Conservation (phyloP, 2,113 vertebrate genomes). For the Cyphomyrus discorhynchus region DNA sequence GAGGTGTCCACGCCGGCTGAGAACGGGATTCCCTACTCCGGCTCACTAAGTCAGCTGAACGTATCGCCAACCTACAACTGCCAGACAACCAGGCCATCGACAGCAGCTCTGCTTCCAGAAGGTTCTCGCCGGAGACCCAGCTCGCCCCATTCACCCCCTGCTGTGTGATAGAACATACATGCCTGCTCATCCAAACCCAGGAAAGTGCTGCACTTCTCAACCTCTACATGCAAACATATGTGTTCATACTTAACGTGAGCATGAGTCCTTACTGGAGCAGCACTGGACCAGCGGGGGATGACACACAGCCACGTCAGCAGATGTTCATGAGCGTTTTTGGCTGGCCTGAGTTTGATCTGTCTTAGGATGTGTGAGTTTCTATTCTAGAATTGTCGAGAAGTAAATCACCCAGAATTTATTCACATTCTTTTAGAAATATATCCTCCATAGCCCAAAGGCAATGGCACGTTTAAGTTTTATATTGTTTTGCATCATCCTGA, state of each 20-base stretch:
- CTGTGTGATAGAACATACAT: not conserved
- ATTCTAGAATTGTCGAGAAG: conserved; percentile 57
- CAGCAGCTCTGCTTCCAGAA: not conserved
- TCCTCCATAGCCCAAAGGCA: conserved; percentile 40
- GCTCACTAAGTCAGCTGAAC: not conserved
- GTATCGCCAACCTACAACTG: not conserved
- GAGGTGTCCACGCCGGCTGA: not conserved
- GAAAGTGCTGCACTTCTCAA: not conserved
- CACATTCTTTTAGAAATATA: conserved; percentile 53
- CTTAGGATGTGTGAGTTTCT: conserved; percentile 41
- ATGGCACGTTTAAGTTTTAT: conserved; percentile 54
- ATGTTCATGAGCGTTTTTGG: conserved; percentile 15
- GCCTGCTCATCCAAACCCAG: not conserved
- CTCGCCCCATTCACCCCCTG: not conserved
- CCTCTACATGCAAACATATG: not conserved
- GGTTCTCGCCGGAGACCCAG: not conserved
- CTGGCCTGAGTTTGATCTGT: conserved; percentile 54
- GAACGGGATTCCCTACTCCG: not conserved
- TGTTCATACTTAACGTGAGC: not conserved
- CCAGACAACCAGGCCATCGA: not conserved
- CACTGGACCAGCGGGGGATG: not conserved
- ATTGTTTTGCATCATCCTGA: conserved; percentile 40
- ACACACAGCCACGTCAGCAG: conserved; percentile 13
- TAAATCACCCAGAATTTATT: conserved; percentile 61
- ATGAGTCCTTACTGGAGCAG: not conserved